These are phyloP conservation scores for Bufo gargarizans DNA, from an alignment of 2,113 vertebrate species.

Conservation along the genomic window DNA sequence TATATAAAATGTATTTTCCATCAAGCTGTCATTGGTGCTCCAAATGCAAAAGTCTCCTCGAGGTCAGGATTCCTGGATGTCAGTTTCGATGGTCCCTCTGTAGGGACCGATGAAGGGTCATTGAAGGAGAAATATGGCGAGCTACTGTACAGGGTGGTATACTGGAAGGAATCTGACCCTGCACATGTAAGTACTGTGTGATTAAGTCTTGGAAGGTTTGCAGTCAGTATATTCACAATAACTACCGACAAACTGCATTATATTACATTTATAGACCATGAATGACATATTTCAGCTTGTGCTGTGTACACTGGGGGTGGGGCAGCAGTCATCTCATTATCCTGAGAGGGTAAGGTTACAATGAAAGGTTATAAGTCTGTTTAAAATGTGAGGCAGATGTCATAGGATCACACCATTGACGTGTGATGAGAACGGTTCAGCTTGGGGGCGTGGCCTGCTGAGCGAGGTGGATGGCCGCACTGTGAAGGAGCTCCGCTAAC, in stretches of 20 bases:
- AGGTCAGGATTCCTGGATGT: slow-evolving; percentile 68
- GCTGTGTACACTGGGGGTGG: too few species aligned
- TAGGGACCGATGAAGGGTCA: slow-evolving; percentile 45
- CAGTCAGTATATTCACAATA: neutral
- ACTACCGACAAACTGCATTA: neutral
- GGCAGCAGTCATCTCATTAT: neutral
- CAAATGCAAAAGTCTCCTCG: slow-evolving; percentile 62
- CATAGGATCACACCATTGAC: neutral
- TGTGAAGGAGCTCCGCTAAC: too few species aligned
- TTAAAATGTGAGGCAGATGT: neutral
- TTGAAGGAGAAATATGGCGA: slow-evolving; percentile 64
- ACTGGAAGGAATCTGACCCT: slow-evolving; percentile 66
- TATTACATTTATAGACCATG: too few species aligned
- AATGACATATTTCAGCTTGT: neutral
- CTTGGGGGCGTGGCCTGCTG: too few species aligned
- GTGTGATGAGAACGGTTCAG: neutral
- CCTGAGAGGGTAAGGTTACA: neutral
- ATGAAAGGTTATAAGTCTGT: too few species aligned
- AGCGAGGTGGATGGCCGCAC: too few species aligned
- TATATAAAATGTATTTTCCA: neutral
- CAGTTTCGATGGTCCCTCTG: slow-evolving; percentile 63
- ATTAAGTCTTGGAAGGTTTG: neutral
- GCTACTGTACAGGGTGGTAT: slow-evolving; percentile 63
- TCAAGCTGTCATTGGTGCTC: slow-evolving; percentile 70
- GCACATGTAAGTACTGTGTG: slow-evolving; percentile 57